Base-by-base conservation (phyloP, 2,888 invertebrate species). In the Antheraea assamensis region DNA sequence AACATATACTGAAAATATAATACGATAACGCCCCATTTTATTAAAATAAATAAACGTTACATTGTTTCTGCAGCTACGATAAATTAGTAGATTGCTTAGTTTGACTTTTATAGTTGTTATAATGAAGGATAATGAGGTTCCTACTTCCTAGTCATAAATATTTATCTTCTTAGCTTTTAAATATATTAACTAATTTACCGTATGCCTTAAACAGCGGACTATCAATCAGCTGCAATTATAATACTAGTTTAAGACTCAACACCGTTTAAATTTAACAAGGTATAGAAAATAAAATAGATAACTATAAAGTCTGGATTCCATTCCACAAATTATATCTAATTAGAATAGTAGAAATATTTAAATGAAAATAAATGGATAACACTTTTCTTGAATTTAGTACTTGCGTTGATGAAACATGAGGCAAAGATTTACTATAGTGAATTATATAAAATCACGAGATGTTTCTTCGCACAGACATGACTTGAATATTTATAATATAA, bases 371-470 rank as follows among this genome's bases (percentile, higher is more conserved):
- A 21, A 52, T n/a, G 4, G n/a, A n/a, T 55, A 55, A 55, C 4
- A 21, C 5, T 1, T n/a, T 7, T n/a, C n/a, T n/a, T 55, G 21
- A 55, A 49, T 7, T 42, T 10, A 55, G 55, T 55, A 55, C n/a
- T n/a, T 55, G 27, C 61, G 30, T 30, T 5, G 58, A 30, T 27
- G 27, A 61, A 61, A 68, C 31, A 68, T 68, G 13, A 68, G 35
- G 61, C 27, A 35, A 35, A 10, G n/a, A n/a, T 10, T n/a, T 21
- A 35, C n/a, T 35, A 8, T 80, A 77, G 77, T 78, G 77, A 78
- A 74, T 79, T 81, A 82, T 82, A 80, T 81, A 81, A 79, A 79
- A 85, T 81, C 84, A 82, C 80, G 80, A 79, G 78, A 83, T 64
- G 66, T 72, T 66, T 70, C 35, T 66, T 71, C 68, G 24, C 70